A percentile compares a stretch with the other conserved stretches of the same genome.
Conservation (phyloP, 2,888 invertebrate species). For the Amaurobius ferox region DNA sequence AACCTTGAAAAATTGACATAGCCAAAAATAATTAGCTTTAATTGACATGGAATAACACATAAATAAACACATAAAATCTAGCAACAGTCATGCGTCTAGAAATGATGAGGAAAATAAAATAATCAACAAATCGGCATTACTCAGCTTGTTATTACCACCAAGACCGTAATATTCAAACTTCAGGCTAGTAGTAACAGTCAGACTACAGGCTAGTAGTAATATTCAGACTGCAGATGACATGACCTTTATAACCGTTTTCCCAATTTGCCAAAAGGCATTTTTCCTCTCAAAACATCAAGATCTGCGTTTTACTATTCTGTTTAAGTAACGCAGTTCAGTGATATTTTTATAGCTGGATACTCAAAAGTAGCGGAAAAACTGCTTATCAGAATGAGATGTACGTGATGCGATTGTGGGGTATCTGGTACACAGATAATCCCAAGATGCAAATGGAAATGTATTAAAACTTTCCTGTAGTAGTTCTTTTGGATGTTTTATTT, state of each 20-base stretch:
- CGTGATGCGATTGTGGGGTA: too few species aligned
- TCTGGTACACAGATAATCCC: too few species aligned
- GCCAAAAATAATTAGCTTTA: not conserved
- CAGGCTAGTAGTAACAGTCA: too few species aligned
- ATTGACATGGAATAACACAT: not conserved
- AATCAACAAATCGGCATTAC: not conserved
- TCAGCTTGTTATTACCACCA: not conserved
- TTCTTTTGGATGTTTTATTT: too few species aligned
- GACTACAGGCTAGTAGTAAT: not conserved
- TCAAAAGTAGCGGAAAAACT: too few species aligned
- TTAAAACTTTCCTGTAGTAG: too few species aligned
- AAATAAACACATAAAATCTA: not conserved
- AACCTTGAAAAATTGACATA: not conserved
- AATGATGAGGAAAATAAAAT: not conserved
- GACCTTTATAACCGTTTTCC: not conserved
- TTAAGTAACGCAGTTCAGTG: too few species aligned
- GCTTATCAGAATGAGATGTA: too few species aligned
- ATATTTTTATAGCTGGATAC: too few species aligned
- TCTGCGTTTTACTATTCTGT: too few species aligned
- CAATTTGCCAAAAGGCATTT: not conserved
- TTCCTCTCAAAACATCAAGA: too few species aligned
- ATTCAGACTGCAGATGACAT: not conserved
- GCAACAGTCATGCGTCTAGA: not conserved
- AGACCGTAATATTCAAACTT: not conserved
- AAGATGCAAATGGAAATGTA: too few species aligned